Conservation (phyloP, 2,797 vertebrate genomes). For the Sebastes itinus region DNA sequence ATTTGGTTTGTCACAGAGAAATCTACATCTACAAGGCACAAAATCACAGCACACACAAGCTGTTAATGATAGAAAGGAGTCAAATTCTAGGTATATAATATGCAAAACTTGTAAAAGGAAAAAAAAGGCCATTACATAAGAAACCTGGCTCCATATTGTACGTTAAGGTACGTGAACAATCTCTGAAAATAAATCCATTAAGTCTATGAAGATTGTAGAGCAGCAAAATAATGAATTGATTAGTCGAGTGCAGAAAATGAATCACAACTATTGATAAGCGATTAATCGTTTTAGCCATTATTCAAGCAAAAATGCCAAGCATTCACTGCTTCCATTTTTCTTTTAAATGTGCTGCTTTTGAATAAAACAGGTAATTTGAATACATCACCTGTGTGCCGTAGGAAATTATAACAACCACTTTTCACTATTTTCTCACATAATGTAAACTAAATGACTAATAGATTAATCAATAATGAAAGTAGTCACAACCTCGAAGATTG, state of each 20-base stretch:
- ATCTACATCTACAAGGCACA: background rate
- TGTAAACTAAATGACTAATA: background rate
- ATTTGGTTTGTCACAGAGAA: constrained; percentile 19
- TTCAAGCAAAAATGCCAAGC: background rate
- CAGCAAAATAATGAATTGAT: background rate
- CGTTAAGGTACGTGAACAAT: background rate
- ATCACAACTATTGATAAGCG: background rate
- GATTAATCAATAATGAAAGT: background rate
- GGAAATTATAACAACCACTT: background rate
- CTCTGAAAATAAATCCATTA: background rate
- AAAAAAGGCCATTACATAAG: background rate
- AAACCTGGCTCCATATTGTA: background rate
- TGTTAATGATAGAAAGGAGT: background rate
- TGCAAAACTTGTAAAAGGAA: background rate
- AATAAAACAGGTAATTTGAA: background rate
- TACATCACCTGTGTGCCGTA: background rate
- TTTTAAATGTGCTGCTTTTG: background rate
- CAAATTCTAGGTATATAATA: background rate
- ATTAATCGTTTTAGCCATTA: background rate
- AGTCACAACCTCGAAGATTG: background rate
- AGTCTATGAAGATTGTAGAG: background rate
- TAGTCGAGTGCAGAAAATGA: background rate
- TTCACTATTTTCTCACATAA: background rate
- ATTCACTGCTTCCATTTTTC: background rate
- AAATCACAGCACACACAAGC: background rate